Evolutionary conservation across 2,888 invertebrate genomes (phyloP).

Genomic region (Salticus scenicus): DNA sequence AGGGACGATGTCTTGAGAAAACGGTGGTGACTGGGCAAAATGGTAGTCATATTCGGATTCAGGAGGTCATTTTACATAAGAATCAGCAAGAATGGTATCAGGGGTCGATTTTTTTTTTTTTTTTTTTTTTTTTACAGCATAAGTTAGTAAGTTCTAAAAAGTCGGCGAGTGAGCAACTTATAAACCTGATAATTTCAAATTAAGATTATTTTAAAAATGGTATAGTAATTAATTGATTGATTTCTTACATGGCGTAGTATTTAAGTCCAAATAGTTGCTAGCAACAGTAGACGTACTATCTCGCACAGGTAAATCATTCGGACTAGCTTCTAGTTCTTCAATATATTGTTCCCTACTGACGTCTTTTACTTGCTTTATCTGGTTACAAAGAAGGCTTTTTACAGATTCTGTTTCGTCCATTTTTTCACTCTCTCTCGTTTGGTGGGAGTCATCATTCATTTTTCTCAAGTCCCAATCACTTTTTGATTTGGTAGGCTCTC

Average conservation of each 20-base stretch:
- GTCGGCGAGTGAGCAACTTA: too few species aligned
- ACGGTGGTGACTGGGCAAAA: too few species aligned
- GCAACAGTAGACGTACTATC: conserved; percentile 42
- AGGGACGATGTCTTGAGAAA: too few species aligned
- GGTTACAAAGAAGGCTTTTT: not conserved
- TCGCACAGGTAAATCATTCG: conserved; percentile 58
- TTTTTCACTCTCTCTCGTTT: not conserved
- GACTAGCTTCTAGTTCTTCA: conserved; percentile 57
- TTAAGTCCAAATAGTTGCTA: conserved; percentile 51
- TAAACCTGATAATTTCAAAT: too few species aligned
- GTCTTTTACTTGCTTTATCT: not conserved
- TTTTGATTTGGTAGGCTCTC: conserved; percentile 61
- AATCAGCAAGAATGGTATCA: too few species aligned
- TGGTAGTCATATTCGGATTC: too few species aligned
- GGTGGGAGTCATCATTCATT: conserved; percentile 20
- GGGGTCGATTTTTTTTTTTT: too few species aligned
- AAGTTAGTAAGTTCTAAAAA: too few species aligned
- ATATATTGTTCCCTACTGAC: conserved; percentile 37
- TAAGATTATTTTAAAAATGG: too few species aligned
- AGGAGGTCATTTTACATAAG: too few species aligned
- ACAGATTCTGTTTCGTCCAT: not conserved
- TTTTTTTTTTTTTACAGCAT: too few species aligned
- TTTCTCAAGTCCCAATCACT: conserved; percentile 66
- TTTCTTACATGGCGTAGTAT: conserved; percentile 54
- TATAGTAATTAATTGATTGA: too few species aligned